Evolutionary conservation across 2,888 invertebrate genomes (phyloP), one percentile per base, ranked within the genome.

Genomic region (Dolomedes plantarius): DNA sequence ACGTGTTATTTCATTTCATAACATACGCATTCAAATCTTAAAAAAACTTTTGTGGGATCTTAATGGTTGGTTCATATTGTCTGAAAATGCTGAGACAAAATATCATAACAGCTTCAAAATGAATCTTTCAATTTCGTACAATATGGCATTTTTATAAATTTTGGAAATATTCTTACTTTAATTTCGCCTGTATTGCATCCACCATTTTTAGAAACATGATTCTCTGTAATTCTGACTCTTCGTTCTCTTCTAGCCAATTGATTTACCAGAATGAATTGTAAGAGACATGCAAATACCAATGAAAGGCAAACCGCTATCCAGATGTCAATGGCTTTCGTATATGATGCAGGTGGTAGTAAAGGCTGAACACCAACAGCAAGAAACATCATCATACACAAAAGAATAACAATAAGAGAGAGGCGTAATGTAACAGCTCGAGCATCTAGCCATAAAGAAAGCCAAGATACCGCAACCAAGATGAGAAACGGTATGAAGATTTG

Each of bases 251-350:
- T 50, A 7, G 78, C 79, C 29, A 86, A 29, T 19, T 86, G 85
- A 50, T 86, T 86, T 27, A 79, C 85, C 32, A 86, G 64, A 32
- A 86, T 79, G 50, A 86, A 86, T 69, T 86, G 78, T 6, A 86
- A 32, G 3, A 86, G 46, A 31, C 74, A 46, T 1, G 73, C 74
- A 32, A 86, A 86, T 3, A 86, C 85, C 36, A 86, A 69, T 0
- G 85, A 73, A 3, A 86, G 72, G 41, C 85, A 86, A 11, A 86
- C 85, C 0, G 85, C 78, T n/a, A 79, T 79, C 85, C 85, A 86
- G n/a, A 86, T 86, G 41, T 86, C 85, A 50, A 86, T 79, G 6
- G 85, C 85, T 32, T 86, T 86, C n/a, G 74, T 79, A 19, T 86
- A 86, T 1, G 85, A 69, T 23, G 69, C 56, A 11, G 67, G 28